Conservation (phyloP, 1,140 invertebrate species). For the Hypsibius dujardini region DNA sequence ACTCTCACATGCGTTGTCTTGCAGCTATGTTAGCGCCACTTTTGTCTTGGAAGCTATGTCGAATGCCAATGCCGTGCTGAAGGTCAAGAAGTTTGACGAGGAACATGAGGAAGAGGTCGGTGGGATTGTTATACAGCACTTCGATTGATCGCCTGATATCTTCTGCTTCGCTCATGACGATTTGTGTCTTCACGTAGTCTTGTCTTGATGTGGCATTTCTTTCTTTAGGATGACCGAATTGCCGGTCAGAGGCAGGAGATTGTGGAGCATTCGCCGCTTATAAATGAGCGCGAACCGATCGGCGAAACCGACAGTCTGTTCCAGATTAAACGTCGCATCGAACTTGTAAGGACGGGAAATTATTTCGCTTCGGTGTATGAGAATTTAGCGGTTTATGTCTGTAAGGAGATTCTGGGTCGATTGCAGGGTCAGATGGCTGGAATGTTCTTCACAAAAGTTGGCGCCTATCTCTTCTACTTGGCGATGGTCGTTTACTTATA, state of each 20-base stretch:
- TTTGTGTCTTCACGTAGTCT: too few relatives aligned
- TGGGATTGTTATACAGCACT: too few relatives aligned
- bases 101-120: slow-evolving; percentile 19
- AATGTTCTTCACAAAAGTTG: slow-evolving; percentile 59
- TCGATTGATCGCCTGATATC: too few relatives aligned
- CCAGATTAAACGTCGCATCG: slow-evolving; percentile 19
- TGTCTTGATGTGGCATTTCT: too few relatives aligned
- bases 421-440: slow-evolving; percentile 71
- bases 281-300: neutral
- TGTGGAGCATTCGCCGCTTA: neutral
- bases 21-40: slow-evolving; percentile 76
- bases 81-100: slow-evolving; percentile 19
- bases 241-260: neutral
- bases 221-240: too few relatives aligned
- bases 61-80: slow-evolving; percentile 66
- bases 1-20: too few relatives aligned
- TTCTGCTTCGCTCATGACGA: too few relatives aligned
- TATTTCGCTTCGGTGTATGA: neutral
- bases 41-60: slow-evolving; percentile 91
- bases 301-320: slow-evolving; percentile 18
- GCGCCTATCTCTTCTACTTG: slow-evolving; percentile 62
- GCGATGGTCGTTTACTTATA: slow-evolving; percentile 82
- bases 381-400: too few relatives aligned
- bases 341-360: slow-evolving; percentile 19
- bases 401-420: too few relatives aligned